Base-by-base conservation (phyloP, 2,888 invertebrate species). In the Perizoma affinitatum region DNA sequence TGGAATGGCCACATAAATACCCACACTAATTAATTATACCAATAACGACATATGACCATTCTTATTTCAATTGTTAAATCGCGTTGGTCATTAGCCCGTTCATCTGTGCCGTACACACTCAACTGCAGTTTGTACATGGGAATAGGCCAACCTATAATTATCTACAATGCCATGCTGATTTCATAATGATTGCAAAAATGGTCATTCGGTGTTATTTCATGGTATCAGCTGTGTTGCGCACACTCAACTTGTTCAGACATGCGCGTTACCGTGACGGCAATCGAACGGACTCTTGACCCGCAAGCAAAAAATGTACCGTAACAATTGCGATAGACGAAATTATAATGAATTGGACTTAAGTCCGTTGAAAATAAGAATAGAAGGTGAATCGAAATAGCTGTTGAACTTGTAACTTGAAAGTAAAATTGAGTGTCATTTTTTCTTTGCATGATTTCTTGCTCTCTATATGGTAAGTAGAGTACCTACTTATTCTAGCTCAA, bases 221-320 rank as follows among this genome's bases (percentile, higher is more conserved):
- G 42, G 75, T 67, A 80, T 81, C 82, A 84, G 79, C 80, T 82
- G 84, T 82, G 84, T 66, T 73, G 78, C 84, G 80, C 78, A 76
- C 76, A 86, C 85, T 80, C 78, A 73, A 61, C 68, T 63, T 61
- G 47, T 57, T 51, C 56, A 72, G 71, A 75, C 70, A 71, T 69
- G 79, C 80, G 78, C 72, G 71, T 69, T 74, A 73, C 76, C 84
- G 82, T 83, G 80, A 84, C 82, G 67, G 57, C 69, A 68, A 75
- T 72, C 70, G 64, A 72, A 75, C 71, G 67, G 67, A 70, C 66
- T 67, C 66, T 74, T 70, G 68, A 63, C 65, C 65, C 65, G 61
- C 67, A 66, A 58, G 61, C 61, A 76, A 72, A 73, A 72, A 77
- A 68, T 65, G 34, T 59, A 74, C 74, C 68, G 73, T 72, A 67